Conservation (phyloP, 2,113 vertebrate genomes). For the Perca flavescens region DNA sequence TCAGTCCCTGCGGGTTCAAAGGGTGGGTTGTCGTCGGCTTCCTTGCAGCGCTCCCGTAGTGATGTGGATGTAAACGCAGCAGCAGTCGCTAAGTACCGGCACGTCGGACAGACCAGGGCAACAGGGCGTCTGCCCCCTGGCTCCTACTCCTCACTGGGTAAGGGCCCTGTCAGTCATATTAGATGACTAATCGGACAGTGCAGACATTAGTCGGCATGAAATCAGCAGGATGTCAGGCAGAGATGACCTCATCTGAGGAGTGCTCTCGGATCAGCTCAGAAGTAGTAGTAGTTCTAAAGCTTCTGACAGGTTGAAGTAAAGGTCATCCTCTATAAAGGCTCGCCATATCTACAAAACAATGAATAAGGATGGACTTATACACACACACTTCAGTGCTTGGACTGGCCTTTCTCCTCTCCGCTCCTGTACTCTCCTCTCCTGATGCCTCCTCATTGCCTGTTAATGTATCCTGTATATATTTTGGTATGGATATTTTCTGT, state of each 20-base stretch:
- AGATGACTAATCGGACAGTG: constrained; percentile 31
- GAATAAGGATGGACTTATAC: constrained; percentile 6
- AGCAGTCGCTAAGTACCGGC: constrained; percentile 91
- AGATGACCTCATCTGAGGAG: constrained; percentile 6
- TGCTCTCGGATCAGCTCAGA: constrained; percentile 21
- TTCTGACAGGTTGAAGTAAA: constrained; percentile 9
- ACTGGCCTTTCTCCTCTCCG: constrained; percentile 36
- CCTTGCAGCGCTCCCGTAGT: constrained; percentile 94
- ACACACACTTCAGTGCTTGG: constrained; percentile 35
- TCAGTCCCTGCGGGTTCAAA: constrained; percentile 89
- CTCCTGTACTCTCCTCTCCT: constrained; percentile 28
- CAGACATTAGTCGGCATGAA: constrained; percentile 31
- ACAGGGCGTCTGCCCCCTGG: constrained; percentile 87
- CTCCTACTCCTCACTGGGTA: constrained; percentile 94
- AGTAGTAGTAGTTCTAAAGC: neutral
- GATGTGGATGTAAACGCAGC: constrained; percentile 97
- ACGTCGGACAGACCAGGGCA: constrained; percentile 84
- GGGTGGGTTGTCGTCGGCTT: constrained; percentile 83
- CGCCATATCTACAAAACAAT: neutral
- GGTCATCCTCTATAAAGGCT: neutral
- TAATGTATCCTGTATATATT: constrained; percentile 56
- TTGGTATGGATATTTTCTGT: constrained; percentile 42
- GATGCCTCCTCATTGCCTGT: constrained; percentile 55
- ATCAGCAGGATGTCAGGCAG: constrained; percentile 27
- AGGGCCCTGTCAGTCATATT: constrained; percentile 61